These are phyloP conservation scores for Syrrhaptes paradoxus DNA, from an alignment of 2,113 vertebrate species.

Conservation along the genomic window DNA sequence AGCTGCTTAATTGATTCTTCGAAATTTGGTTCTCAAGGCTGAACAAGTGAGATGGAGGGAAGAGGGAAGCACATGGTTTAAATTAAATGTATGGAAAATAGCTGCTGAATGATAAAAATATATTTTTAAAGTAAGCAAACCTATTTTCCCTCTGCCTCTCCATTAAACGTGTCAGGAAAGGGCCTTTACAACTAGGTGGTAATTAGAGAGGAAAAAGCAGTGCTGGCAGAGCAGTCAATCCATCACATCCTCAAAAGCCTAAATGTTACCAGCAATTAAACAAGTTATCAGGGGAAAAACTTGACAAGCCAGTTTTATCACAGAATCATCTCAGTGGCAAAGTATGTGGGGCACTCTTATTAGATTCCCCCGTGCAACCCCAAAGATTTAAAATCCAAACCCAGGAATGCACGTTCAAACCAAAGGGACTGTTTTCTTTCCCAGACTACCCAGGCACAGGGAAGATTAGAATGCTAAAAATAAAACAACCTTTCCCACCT, in stretches of 20 bases:
- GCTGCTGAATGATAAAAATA: constrained; percentile 40
- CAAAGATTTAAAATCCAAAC: background rate
- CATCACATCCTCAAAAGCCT: constrained; percentile 15
- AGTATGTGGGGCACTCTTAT: background rate
- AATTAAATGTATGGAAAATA: constrained; percentile 28
- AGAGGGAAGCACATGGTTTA: constrained; percentile 9
- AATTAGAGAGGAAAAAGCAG: constrained; percentile 58
- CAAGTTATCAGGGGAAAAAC: constrained; percentile 12
- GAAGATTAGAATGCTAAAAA: constrained; percentile 62
- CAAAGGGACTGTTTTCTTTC: background rate
- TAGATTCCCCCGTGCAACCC: background rate
- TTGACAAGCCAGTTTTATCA: constrained; percentile 40
- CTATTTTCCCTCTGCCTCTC: constrained; percentile 36
- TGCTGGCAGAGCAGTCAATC: constrained; percentile 30
- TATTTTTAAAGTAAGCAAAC: constrained; percentile 50
- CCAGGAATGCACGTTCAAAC: background rate
- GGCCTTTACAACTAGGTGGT: constrained; percentile 49
- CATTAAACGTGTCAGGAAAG: constrained; percentile 54
- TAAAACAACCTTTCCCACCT: constrained; percentile 54
- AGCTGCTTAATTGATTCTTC: constrained; percentile 20
- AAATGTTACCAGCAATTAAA: constrained; percentile 40
- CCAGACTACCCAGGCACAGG: background rate
- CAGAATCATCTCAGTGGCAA: background rate
- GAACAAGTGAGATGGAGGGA: background rate
- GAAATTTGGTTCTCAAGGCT: background rate